Percentiles rank a stretch among this genome's conserved stretches.
Evolutionary conservation across 2,888 invertebrate genomes (phyloP).

Genomic region (Rutpela maculata): DNA sequence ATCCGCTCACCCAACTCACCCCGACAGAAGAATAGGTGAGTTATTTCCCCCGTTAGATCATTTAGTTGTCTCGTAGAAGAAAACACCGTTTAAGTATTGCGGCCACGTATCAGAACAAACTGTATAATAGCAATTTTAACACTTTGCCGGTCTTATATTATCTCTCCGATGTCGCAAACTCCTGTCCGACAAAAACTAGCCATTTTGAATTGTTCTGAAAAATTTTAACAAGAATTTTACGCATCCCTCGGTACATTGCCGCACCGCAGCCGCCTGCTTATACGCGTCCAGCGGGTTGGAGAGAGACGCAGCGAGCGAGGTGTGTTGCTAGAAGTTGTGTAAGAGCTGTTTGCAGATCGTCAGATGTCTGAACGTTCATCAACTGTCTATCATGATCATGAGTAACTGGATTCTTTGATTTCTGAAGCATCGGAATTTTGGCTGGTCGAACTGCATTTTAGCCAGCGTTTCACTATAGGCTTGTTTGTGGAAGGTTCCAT

Average conservation of each 20-base stretch:
- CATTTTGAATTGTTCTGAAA: slow-evolving; percentile 61
- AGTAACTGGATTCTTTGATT: slow-evolving; percentile 71
- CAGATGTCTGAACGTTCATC: slow-evolving; percentile 71
- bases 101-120: slow-evolving; percentile 67
- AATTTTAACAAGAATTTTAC: slow-evolving; percentile 60
- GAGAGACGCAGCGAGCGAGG: slow-evolving; percentile 7
- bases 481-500: slow-evolving; percentile 37
- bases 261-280: slow-evolving; percentile 7
- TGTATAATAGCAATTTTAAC: slow-evolving; percentile 71
- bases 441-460: slow-evolving; percentile 59
- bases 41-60: slow-evolving; percentile 25
- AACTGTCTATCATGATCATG: slow-evolving; percentile 71
- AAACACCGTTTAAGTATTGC: slow-evolving; percentile 58
- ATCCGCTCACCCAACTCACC: neutral
- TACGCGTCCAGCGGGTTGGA: slow-evolving; percentile 1
- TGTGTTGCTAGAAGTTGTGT: slow-evolving; percentile 45
- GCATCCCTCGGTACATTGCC: slow-evolving; percentile 22
- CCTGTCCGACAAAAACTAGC: slow-evolving; percentile 53
- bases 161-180: slow-evolving; percentile 55
- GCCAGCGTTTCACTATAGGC: slow-evolving; percentile 21
- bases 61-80: slow-evolving; percentile 39
- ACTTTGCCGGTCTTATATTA: slow-evolving; percentile 68
- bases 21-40: neutral
- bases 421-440: slow-evolving; percentile 68
- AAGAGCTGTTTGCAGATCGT: slow-evolving; percentile 61